phyloP scores from a whole-genome alignment of 2,113 vertebrate genomes.

The Podarcis muralis region DNA sequence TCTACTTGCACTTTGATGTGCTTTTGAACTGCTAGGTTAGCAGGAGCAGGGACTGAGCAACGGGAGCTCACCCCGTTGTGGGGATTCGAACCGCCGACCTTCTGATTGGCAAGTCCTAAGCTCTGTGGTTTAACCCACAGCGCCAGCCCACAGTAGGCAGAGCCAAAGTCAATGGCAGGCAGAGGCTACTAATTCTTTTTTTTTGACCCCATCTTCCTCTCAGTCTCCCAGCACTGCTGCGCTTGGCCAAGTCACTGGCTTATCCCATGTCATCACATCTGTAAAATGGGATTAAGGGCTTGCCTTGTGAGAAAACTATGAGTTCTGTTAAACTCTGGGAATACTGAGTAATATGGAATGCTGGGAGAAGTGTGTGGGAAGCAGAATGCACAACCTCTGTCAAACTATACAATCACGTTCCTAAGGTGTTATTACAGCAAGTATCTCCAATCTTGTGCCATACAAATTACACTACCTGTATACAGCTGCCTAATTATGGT shows the following conservation, averaged over 20 bases:
- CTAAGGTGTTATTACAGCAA: conserved; percentile 15
- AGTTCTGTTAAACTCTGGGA: neutral
- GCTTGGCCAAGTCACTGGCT: neutral
- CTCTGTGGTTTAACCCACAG: too few relatives aligned
- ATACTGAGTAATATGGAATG: neutral
- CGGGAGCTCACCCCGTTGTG: too few relatives aligned
- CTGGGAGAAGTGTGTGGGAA: neutral
- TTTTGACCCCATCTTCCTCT: neutral
- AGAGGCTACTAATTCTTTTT: neutral
- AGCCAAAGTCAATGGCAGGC: too few relatives aligned
- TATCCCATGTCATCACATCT: neutral
- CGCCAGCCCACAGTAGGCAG: too few relatives aligned
- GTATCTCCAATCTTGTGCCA: conserved; percentile 13
- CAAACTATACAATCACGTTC: conserved; percentile 10
- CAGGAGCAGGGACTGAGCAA: too few relatives aligned
- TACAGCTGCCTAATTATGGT: neutral
- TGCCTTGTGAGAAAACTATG: neutral
- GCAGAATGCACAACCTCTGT: conserved; percentile 10
- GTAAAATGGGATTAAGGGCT: neutral
- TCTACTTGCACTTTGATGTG: too few relatives aligned
- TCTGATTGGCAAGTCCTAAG: too few relatives aligned
- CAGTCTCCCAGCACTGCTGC: neutral
- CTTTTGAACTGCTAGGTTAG: too few relatives aligned
- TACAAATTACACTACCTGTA: conserved; percentile 1
- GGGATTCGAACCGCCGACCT: too few relatives aligned